Evolutionary conservation across 2,113 vertebrate genomes (phyloP).

Genomic region (Myotis davidii): DNA sequence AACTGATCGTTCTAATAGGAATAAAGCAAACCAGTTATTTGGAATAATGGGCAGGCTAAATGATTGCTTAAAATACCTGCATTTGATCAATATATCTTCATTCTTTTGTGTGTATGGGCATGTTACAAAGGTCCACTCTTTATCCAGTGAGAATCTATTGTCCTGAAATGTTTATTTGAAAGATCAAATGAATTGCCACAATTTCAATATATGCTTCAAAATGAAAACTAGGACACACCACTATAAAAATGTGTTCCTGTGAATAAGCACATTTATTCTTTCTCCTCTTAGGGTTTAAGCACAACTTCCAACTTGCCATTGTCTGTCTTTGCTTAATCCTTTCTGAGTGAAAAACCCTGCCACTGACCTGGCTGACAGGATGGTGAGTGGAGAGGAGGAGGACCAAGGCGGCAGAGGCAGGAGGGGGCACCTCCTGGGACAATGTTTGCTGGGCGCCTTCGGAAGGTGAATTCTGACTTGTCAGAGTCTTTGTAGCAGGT

Average conservation of each 20-base stretch:
- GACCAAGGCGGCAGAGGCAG: not conserved
- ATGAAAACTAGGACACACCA: not conserved
- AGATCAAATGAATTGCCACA: not conserved
- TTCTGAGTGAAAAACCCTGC: not conserved
- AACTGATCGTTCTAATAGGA: not conserved
- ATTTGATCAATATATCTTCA: not conserved
- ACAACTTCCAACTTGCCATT: not conserved
- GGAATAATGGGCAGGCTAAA: not conserved
- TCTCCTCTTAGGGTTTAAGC: not conserved
- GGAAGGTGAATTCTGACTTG: not conserved
- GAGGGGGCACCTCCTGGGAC: not conserved
- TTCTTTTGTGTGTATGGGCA: not conserved
- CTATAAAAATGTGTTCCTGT: not conserved
- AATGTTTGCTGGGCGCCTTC: accelerated
- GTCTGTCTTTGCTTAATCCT: not conserved
- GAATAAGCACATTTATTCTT: not conserved
- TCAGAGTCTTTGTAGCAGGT: not conserved
- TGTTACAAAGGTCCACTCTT: not conserved
- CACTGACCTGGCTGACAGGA: not conserved
- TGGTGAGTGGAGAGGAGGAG: not conserved
- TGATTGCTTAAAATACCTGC: not conserved
- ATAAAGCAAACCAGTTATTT: conserved; percentile 22
- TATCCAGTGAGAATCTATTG: not conserved
- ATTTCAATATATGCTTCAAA: conserved; percentile 1
- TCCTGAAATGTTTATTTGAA: not conserved